Percentiles rank a stretch among this genome's conserved stretches.
Evolutionary conservation across 2,888 invertebrate genomes (phyloP).

Genomic region (Suillia variegata): DNA sequence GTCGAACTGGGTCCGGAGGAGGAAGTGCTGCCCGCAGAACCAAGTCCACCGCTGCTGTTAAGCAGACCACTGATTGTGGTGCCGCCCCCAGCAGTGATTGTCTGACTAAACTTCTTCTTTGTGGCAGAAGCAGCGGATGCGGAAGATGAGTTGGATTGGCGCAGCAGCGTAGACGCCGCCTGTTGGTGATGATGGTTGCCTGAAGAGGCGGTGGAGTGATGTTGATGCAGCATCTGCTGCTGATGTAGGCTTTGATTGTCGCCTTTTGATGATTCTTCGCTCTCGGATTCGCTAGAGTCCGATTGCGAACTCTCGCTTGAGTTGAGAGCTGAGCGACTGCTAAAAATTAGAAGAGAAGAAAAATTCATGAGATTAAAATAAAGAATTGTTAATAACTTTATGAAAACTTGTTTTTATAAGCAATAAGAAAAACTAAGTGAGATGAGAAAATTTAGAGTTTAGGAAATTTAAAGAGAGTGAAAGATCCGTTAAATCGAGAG

Average conservation of each 20-base stretch:
- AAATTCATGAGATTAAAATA: neutral
- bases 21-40: constrained; percentile 29
- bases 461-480: no score
- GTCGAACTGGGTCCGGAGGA: constrained; percentile 31
- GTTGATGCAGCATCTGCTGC: constrained; percentile 23
- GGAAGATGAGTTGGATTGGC: constrained; percentile 22
- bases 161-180: constrained; percentile 17
- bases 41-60: constrained; percentile 36
- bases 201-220: neutral
- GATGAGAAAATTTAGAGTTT: no score
- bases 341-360: neutral
- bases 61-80: constrained; percentile 45
- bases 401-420: neutral
- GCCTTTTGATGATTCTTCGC: constrained; percentile 55
- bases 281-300: constrained; percentile 59
- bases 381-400: constrained; percentile 19
- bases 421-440: no score
- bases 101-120: constrained; percentile 42
- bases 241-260: constrained; percentile 39
- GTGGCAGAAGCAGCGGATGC: constrained; percentile 11
- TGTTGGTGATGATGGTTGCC: constrained; percentile 15
- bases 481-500: no score
- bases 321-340: constrained; percentile 59
- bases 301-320: constrained; percentile 64
- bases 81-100: constrained; percentile 44